Conservation (phyloP, 2,888 invertebrate species). For the Elmis aenea region DNA sequence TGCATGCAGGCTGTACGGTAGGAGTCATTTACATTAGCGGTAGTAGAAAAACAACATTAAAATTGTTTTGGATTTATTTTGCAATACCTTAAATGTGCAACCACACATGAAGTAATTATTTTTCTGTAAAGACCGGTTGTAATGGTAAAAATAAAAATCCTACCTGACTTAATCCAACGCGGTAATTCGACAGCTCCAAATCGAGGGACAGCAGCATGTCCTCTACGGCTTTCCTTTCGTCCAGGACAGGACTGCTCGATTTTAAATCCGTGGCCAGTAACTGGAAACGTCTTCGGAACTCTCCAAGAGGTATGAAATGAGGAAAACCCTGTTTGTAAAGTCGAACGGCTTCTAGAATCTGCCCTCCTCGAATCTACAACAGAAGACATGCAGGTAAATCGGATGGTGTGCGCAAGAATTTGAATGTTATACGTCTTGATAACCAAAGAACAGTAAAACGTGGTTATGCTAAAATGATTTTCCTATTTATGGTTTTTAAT, state of each 20-base stretch:
- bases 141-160: too few relatives aligned
- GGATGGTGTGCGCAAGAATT: not conserved
- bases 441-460: too few relatives aligned
- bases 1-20: too few relatives aligned
- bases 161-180: constrained; percentile 91
- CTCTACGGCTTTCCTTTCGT: constrained; percentile 68
- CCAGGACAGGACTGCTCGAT: constrained; percentile 43
- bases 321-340: constrained; percentile 93
- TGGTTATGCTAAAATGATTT: too few relatives aligned
- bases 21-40: too few relatives aligned
- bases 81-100: too few relatives aligned
- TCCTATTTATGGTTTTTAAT: too few relatives aligned
- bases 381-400: constrained; percentile 14
- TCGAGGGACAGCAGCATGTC: constrained; percentile 80
- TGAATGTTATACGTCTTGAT: too few relatives aligned
- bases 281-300: constrained; percentile 82
- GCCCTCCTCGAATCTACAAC: constrained; percentile 77
- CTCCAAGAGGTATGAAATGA: constrained; percentile 80
- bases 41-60: too few relatives aligned
- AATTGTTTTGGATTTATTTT: too few relatives aligned
- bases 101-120: too few relatives aligned
- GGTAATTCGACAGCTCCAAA: constrained; percentile 77
- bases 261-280: constrained; percentile 50
- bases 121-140: too few relatives aligned
- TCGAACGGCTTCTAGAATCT: constrained; percentile 83